Base-by-base conservation (phyloP, 1,140 invertebrate genomes). In the Tetramorium simillimum region DNA sequence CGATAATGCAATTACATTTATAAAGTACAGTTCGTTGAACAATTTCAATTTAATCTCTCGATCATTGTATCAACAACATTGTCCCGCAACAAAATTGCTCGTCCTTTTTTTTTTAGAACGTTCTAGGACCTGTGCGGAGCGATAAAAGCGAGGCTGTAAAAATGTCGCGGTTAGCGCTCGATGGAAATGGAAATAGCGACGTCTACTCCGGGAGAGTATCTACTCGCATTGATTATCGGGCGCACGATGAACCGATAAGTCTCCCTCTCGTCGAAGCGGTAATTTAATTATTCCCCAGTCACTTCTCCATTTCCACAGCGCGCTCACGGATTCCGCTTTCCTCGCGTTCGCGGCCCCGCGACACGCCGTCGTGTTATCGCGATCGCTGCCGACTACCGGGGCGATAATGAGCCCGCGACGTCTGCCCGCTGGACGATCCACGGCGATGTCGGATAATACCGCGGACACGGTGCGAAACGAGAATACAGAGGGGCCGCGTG, bases 371-470 rank as follows among this genome's bases (percentile, higher is more conserved):
- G 40, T 37, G 65, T 84, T 89, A 90, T 90, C 70, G 56, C 62
- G n/a, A 49, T 53, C 87, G 10, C 6, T 33, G 46, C 46, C 86
- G 43, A 56, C 69, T 51, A 37, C 53, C 80, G 24, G 56, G 24
- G 56, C 56, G 56, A 84, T 89, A 90, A 89, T 40, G 84, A 86
- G 73, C 63, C 63, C 60, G 49, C 24, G 21, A 21, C n/a, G 24
- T 81, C 37, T 60, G 53, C 65, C 86, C 33, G 40, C 16, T 40
- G 10, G 37, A 4, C 65, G 60, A 28, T 28, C 28, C 46, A 16
- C 14, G 40, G 1, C 69, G 63, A 85, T 70, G 60, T 33, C 24
- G 58, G n/a, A 60, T 72, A 73, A 85, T 78, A 67, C 10, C 10
- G 21, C 63, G 58, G 14, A 43, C 14, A 40, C 16, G 5, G 18